These are phyloP conservation scores for Nymphalis io DNA, from an alignment of 1,140 invertebrate species.

Conservation along the genomic window DNA sequence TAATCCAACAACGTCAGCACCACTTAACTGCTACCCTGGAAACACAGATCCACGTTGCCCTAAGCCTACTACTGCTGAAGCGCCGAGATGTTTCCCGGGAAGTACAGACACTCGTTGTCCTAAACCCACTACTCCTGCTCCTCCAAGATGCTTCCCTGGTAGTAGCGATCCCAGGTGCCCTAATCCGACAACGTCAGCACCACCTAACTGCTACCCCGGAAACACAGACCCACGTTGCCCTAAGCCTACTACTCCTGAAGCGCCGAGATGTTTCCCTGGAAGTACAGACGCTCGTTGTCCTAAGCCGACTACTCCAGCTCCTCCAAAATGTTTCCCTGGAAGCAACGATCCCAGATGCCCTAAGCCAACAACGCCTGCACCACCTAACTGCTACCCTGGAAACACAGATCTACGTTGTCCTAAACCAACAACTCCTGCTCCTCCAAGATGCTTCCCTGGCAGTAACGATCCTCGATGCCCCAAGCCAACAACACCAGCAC, in stretches of 20 bases:
- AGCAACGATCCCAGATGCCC: conserved; percentile 40
- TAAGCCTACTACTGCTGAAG: conserved; percentile 42
- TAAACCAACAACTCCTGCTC: conserved; percentile 49
- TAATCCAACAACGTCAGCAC: conserved; percentile 47
- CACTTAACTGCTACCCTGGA: conserved; percentile 51
- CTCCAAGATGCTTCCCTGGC: conserved; percentile 50
- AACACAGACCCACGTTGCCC: conserved; percentile 62
- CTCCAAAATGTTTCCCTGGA: conserved; percentile 48
- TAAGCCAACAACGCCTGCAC: conserved; percentile 22
- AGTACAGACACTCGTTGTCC: conserved; percentile 66
- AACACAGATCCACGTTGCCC: conserved; percentile 64
- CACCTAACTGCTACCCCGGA: conserved; percentile 49
- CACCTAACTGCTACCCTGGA: conserved; percentile 67
- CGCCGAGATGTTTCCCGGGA: conserved; percentile 16
- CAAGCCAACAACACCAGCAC: conserved; percentile 36
- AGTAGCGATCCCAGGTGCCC: conserved; percentile 68
- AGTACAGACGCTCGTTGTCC: conserved; percentile 67
- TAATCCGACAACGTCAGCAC: conserved; percentile 51
- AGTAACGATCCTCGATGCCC: conserved; percentile 73
- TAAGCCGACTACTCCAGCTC: conserved; percentile 36
- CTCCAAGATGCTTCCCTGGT: conserved; percentile 57
- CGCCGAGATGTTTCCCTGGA: conserved; percentile 55
- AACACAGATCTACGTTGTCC: conserved; percentile 12
- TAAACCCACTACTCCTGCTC: conserved; percentile 43
- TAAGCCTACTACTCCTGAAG: conserved; percentile 42